Conservation (phyloP, 2,888 invertebrate species). For the Hanleya hanleyi region DNA sequence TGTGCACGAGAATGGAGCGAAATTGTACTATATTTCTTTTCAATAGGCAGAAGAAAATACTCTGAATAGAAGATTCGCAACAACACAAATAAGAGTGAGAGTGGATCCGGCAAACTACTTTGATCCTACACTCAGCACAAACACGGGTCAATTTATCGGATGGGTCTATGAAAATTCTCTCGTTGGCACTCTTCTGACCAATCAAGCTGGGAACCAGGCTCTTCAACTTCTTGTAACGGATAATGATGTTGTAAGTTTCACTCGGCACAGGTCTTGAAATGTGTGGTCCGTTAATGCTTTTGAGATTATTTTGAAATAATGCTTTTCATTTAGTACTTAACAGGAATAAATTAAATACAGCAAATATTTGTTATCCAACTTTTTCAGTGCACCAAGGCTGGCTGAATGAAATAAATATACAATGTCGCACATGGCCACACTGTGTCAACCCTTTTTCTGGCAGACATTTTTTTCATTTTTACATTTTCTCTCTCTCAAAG, state of each 20-base stretch:
- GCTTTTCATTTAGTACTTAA: too few species aligned
- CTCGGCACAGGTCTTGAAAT: too few species aligned
- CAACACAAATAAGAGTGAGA: conserved; percentile 48
- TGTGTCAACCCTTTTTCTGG: too few species aligned
- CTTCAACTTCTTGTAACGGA: conserved; percentile 51
- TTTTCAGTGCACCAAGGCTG: too few species aligned
- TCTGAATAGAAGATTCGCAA: conserved; percentile 38
- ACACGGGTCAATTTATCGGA: conserved; percentile 35
- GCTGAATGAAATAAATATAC: too few species aligned
- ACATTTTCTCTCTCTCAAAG: too few species aligned
- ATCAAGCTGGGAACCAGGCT: conserved; percentile 21
- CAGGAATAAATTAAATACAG: too few species aligned
- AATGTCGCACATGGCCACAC: too few species aligned
- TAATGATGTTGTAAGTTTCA: conserved; percentile 58
- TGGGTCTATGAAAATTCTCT: conserved; percentile 55
- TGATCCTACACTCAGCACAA: conserved; percentile 46
- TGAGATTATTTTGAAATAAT: too few species aligned
- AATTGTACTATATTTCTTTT: conserved; percentile 3
- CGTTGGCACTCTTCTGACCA: conserved; percentile 43
- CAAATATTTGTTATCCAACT: too few species aligned
- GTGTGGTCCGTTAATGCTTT: too few species aligned
- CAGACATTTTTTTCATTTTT: too few species aligned
- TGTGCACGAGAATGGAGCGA: conserved; percentile 20
- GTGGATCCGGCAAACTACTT: conserved; percentile 49
- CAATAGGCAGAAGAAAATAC: conserved; percentile 50